These are phyloP conservation scores for Chelonus formosanus DNA, from an alignment of 2,888 invertebrate genomes.

Conservation along the genomic window DNA sequence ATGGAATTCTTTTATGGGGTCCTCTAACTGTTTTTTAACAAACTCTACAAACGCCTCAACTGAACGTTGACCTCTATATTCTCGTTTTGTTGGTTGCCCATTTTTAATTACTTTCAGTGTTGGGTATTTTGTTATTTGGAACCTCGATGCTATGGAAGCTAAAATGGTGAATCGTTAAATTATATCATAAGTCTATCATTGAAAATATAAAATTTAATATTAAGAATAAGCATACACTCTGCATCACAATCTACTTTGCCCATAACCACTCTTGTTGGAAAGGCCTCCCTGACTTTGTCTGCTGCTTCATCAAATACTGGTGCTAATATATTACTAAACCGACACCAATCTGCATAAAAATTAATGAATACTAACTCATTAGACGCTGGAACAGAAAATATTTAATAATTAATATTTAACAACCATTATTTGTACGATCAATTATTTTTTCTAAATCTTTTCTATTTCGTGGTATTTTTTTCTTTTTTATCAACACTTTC, in stretches of 20 bases:
- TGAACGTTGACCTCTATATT: slow-evolving; percentile 89
- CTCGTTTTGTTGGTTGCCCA: slow-evolving; percentile 88
- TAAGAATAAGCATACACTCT: slow-evolving; percentile 72
- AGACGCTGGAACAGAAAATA: slow-evolving; percentile 75
- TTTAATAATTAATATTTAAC: background rate
- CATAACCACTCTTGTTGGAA: slow-evolving; percentile 84
- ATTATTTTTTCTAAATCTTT: no score
- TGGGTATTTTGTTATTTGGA: slow-evolving; percentile 98
- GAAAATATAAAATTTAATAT: background rate
- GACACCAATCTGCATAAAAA: slow-evolving; percentile 99
- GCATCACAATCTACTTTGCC: slow-evolving; percentile 98
- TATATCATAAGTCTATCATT: background rate
- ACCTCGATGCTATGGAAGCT: slow-evolving; percentile 84
- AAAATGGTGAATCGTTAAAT: slow-evolving; percentile 29
- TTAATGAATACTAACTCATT: slow-evolving; percentile 98
- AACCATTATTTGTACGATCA: background rate
- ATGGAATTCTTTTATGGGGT: slow-evolving; percentile 83
- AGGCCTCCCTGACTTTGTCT: slow-evolving; percentile 75
- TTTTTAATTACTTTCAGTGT: slow-evolving; percentile 94
- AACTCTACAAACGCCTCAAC: slow-evolving; percentile 90
- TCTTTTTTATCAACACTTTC: no score
- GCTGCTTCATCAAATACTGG: slow-evolving; percentile 98
- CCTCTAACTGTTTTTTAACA: slow-evolving; percentile 87
- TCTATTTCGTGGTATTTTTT: no score
- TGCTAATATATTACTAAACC: slow-evolving; percentile 95